Percentiles rank a stretch among this genome's conserved stretches.
These are phyloP conservation scores for Drosophila orosa DNA, from an alignment of 1,140 invertebrate genomes.

Conservation along the genomic window DNA sequence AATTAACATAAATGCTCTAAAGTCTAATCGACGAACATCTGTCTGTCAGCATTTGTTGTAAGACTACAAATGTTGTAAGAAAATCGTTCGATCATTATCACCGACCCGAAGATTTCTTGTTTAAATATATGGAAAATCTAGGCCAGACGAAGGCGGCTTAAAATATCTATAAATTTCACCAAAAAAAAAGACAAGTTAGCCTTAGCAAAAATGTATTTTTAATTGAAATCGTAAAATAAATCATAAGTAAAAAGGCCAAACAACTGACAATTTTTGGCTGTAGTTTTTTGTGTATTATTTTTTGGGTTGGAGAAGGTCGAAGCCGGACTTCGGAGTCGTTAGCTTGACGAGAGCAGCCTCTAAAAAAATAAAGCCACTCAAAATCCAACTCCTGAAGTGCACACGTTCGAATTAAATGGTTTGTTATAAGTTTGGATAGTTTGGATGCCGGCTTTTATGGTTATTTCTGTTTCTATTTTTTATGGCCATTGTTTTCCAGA, in stretches of 20 bases:
- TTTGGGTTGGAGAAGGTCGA: slow-evolving; percentile 59
- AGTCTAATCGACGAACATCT: slow-evolving; percentile 13
- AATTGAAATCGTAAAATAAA: slow-evolving; percentile 54
- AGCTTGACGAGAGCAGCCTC: slow-evolving; percentile 67
- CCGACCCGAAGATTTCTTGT: slow-evolving; percentile 1
- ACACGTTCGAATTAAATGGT: slow-evolving; percentile 53
- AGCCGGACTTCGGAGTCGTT: slow-evolving; percentile 64
- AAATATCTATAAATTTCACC: slow-evolving; percentile 29
- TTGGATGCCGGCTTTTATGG: slow-evolving; percentile 23
- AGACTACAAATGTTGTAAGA: slow-evolving; percentile 24
- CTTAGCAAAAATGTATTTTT: slow-evolving; percentile 48
- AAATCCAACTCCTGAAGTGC: slow-evolving; percentile 35
- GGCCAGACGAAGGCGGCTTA: neutral
- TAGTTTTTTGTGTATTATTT: slow-evolving; percentile 11
- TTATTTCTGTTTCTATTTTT: neutral
- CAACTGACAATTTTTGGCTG: slow-evolving; percentile 49
- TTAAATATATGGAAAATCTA: slow-evolving; percentile 3
- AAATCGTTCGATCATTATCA: slow-evolving; percentile 18
- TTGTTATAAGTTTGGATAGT: slow-evolving; percentile 48
- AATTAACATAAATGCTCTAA: slow-evolving; percentile 56
- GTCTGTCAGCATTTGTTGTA: slow-evolving; percentile 34
- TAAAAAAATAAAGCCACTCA: slow-evolving; percentile 33
- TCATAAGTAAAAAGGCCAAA: slow-evolving; percentile 69
- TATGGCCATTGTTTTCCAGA: slow-evolving; percentile 27
- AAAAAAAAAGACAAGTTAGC: slow-evolving; percentile 20